A percentile compares a stretch with the other conserved stretches of the same genome.
Conservation (phyloP, 2,888 invertebrate genomes). For the Torymus auratus region DNA sequence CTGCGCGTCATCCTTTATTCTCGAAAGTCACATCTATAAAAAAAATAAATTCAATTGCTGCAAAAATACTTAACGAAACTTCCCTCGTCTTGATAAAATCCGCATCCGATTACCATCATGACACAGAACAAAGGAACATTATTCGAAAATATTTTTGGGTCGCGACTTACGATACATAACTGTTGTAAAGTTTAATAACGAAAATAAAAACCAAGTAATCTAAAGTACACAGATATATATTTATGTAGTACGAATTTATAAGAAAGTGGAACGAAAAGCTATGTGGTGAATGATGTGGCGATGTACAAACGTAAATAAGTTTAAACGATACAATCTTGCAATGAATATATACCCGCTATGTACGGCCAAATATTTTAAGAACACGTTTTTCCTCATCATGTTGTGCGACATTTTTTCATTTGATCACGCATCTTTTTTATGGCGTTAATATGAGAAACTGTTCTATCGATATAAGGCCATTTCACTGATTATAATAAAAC, state of each 20-base stretch:
- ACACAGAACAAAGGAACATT: not conserved
- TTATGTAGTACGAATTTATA: constrained; percentile 50
- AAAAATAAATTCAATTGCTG: not conserved
- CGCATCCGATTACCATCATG: too few species aligned
- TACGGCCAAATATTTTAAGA: constrained; percentile 38
- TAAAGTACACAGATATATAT: constrained; percentile 34
- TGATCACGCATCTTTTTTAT: not conserved
- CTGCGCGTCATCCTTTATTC: constrained; percentile 23
- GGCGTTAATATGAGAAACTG: not conserved
- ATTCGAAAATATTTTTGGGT: constrained; percentile 19
- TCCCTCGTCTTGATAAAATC: not conserved
- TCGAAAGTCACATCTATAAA: not conserved
- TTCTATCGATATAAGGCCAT: constrained; percentile 17
- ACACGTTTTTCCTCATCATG: not conserved
- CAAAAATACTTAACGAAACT: not conserved
- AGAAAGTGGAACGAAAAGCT: constrained; percentile 1
- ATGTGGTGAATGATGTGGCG: constrained; percentile 22
- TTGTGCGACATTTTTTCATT: not conserved
- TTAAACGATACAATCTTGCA: constrained; percentile 16
- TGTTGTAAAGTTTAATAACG: not conserved
- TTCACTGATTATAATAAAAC: constrained; percentile 21
- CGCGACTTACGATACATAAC: not conserved
- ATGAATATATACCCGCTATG: not conserved
- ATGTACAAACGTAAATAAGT: constrained; percentile 33
- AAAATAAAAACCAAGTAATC: constrained; percentile 9